Base-by-base conservation (phyloP, 1,140 invertebrate species). In the Pristionchus pacificus region DNA sequence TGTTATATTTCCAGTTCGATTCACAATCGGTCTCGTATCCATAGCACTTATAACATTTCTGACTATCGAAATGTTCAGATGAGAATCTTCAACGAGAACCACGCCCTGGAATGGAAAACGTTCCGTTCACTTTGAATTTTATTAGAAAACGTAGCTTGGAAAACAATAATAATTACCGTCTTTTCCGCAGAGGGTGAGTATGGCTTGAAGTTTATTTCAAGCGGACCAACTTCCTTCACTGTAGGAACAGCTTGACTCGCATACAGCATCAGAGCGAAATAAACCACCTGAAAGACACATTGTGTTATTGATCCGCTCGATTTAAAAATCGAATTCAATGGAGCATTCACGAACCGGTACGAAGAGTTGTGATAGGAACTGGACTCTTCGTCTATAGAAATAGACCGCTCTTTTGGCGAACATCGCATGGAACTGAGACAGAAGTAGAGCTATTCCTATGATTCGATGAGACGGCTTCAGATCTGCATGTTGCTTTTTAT, bases 341-440 rank as follows among this genome's bases (percentile, higher is more conserved):
- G 25, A 65, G 10, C n/a, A 13, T 24, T 38, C 32, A 72, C 62
- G 28, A 31, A 76, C 75, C 1, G 75, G 75, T 38, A 76, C 60
- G 1, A 72, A 25, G 1, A 76, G 31, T 24, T 76, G 75, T 10
- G 75, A 68, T 13, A 76, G 28, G 58, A 76, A 75, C 58, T 75
- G 72, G 55, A 74, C 72, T 74, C 75, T 76, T 66, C 65, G 61
- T 19, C 75, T 65, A 63, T 61, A 71, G 62, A 76, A 76, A 57
- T 62, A 76, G 49, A 76, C 76, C 3, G 28, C 65, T 60, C 75
- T 59, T 30, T 76, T 76, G 15, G n/a, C 33, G 69, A 76, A 76
- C 75, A 76, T 76, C 2, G 75, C 75, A 1, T 68, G 60, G 13
- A 64, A 63, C 31, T 76, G 75, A n/a, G 71, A 63, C 29, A 65